Conservation (phyloP, 2,113 vertebrate species). For the Orientallactaga bullata region DNA sequence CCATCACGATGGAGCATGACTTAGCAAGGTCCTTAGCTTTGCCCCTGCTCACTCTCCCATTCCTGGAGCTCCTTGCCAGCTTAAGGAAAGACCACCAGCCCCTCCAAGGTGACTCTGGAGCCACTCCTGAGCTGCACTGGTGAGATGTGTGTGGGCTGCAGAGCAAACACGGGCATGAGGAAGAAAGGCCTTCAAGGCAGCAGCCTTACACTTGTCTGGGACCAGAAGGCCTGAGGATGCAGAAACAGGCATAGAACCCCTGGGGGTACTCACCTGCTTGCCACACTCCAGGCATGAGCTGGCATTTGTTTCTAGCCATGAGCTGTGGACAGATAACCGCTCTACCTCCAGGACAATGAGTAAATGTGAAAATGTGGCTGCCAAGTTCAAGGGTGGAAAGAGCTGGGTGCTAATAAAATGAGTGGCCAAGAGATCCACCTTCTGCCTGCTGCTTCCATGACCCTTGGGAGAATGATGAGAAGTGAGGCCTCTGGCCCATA, state of each 20-base stretch:
- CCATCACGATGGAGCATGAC: not conserved
- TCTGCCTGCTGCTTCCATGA: not conserved
- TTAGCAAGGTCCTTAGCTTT: not conserved
- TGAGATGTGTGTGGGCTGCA: not conserved
- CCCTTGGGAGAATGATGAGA: not conserved
- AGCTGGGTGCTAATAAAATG: not conserved
- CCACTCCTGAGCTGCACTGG: not conserved
- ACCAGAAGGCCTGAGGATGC: not conserved
- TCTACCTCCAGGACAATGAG: not conserved
- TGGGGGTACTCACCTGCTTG: not conserved
- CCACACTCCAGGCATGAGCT: constrained; percentile 5
- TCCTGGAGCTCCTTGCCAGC: not conserved
- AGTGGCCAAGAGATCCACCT: not conserved
- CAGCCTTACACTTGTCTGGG: not conserved
- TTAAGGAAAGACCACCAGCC: not conserved
- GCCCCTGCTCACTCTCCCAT: not conserved
- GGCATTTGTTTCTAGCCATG: constrained; percentile 33
- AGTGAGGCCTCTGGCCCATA: not conserved
- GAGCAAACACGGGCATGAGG: no score
- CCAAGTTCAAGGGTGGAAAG: not conserved
- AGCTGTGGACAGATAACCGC: not conserved
- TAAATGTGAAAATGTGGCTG: not conserved
- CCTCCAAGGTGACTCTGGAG: not conserved
- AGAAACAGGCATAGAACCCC: not conserved
- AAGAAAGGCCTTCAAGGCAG: not conserved